Evolutionary conservation across 1,140 invertebrate species (phyloP), one percentile per base, ranked within the genome.

Genomic region (Cheumatopsyche charites): DNA sequence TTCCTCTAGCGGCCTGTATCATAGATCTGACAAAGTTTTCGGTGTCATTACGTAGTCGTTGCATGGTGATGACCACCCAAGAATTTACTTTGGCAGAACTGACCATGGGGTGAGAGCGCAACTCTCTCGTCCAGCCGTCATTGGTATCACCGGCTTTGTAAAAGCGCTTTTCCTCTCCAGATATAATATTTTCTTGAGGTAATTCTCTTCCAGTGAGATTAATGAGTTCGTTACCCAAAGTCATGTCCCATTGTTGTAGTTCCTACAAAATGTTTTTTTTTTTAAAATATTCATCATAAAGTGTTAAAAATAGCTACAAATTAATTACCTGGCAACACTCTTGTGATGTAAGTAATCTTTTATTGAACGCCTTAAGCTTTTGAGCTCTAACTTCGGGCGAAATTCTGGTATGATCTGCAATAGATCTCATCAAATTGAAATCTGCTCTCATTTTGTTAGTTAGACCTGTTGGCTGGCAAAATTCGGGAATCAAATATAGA

Each of bases 391-490:
- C 72, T 2, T 79, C 77, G 0, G 91, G 90, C 15, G 81, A 83
- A 7, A 93, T 83, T 15, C 91, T 84, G 0, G 91, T 93, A 75
- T 91, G 84, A 0, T 81, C 77, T 0, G 86, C 82, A 49, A 93
- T 79, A 0, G 86, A 80, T n/a, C 80, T 78, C 91, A 92, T 93
- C 0, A 92, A 79, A 13, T 86, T 78, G 71, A 85, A 86, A 78
- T 90, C 83, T 1, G 76, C 78, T 0, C 86, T 80, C 88, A 90
- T 89, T 0, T 78, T 76, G 45, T 90, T 87, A 0, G 85, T 86
- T 0, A 90, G 79, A 9, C 91, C 91, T 11, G 91, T 93, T 67
- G 90, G 82, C 7, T 87, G 82, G 74, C 91, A 93, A 0, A 94
- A 78, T 81, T 94, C 91, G 0, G 92, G 92, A 43, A 93, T 85